A percentile compares a stretch with the other conserved stretches of the same genome.
phyloP scores from a whole-genome alignment of 2,888 invertebrate species.

The Zygaena filipendulae region DNA sequence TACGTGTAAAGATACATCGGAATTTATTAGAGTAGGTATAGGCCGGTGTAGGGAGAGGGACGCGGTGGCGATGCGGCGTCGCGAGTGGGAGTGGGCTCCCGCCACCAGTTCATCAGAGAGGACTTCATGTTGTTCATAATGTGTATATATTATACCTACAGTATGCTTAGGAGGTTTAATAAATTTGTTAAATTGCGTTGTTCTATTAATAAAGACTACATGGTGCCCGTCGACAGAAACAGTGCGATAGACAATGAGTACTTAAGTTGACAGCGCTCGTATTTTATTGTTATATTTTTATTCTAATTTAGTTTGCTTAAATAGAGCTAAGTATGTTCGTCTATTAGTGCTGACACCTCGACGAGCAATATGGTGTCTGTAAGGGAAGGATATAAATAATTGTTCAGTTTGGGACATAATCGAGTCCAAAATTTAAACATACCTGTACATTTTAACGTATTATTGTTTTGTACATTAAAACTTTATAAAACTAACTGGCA shows the following conservation, averaged over 20 bases:
- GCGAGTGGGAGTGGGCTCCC: constrained; percentile 18
- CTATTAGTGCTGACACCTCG: constrained; percentile 67
- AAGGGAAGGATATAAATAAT: constrained; percentile 62
- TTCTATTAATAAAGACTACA: constrained; percentile 64
- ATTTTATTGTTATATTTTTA: constrained; percentile 66
- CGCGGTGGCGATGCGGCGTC: constrained; percentile 17
- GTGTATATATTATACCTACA: constrained; percentile 67
- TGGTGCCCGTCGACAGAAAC: constrained; percentile 66
- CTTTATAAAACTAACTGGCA: constrained; percentile 68
- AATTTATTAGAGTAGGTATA: constrained; percentile 10
- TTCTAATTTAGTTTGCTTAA: constrained; percentile 65
- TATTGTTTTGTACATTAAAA: constrained; percentile 71
- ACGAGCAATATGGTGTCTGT: constrained; percentile 68
- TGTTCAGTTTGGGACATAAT: constrained; percentile 64
- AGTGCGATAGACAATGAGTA: constrained; percentile 66
- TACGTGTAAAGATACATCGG: constrained; percentile 13
- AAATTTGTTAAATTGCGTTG: constrained; percentile 65
- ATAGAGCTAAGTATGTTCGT: constrained; percentile 61
- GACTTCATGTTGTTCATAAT: constrained; percentile 64
- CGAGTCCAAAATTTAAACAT: constrained; percentile 66
- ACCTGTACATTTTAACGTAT: constrained; percentile 72
- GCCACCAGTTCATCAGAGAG: constrained; percentile 45
- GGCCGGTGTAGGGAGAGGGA: constrained; percentile 17
- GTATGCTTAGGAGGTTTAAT: constrained; percentile 67
- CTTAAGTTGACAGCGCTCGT: constrained; percentile 65